Base-by-base conservation (phyloP, 2,888 invertebrate species). In the Malacosoma neustria region DNA sequence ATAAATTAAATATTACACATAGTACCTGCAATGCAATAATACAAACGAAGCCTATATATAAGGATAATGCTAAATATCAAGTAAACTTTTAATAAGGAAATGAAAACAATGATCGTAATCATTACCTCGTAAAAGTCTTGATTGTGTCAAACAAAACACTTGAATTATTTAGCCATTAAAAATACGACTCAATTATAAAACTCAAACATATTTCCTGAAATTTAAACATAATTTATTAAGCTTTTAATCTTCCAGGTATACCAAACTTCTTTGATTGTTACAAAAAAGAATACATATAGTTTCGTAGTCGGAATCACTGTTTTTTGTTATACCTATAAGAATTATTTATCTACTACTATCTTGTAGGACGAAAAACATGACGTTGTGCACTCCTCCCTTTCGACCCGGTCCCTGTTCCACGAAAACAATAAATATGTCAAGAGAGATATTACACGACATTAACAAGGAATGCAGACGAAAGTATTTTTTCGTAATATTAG, bases 361-460 rank as follows among this genome's bases (percentile, higher is more conserved):
- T 34, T 29, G 33, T 34, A 40, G 37, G 39, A 38, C 22, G 30
- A 22, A 22, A 22, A 22, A 22, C 22, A 22, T 22, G 22, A 22
- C 22, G 9, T 22, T 9, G 22, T 22, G 44, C 40, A 30, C 11
- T 12, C 14, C 32, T 34, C 35, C 33, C 38, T 34, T 36, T 11
- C 32, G 15, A 51, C 57, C 70, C 72, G 71, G 65, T 68, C 61
- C 67, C 80, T 77, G 66, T 59, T 49, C 45, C 30, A 29, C 48
- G 45, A 53, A 68, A 72, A 80, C 81, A 76, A 85, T 85, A 85
- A 85, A 85, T 85, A 80, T 85, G 85, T 82, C 84, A 82, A 64
- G 69, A 61, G 62, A 72, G 74, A 77, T 80, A 82, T 82, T 75
- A 81, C 76, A 74, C 61, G 71, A 67, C 63, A 68, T 59, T 68